Evolutionary conservation across 2,113 vertebrate species (phyloP).

Genomic region (Chionomys nivalis): DNA sequence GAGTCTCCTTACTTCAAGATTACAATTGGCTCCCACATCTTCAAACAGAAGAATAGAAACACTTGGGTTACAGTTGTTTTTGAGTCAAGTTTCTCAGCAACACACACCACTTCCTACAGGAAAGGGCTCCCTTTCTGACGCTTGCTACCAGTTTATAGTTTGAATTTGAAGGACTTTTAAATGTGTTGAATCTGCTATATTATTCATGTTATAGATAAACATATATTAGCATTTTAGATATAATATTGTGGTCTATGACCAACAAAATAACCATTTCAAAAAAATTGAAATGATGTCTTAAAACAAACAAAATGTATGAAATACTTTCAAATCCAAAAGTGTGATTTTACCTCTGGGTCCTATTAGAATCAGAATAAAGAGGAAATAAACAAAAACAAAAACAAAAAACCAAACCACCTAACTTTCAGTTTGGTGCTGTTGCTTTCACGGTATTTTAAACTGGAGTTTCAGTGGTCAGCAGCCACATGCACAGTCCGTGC

Average conservation of each 20-base stretch:
- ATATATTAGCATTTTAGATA: background rate
- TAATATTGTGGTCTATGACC: background rate
- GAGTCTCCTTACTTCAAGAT: conserved; percentile 77
- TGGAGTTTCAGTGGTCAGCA: background rate
- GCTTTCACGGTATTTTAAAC: background rate
- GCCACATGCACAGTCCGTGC: background rate
- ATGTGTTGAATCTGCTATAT: conserved; percentile 4
- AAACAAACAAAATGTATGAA: background rate
- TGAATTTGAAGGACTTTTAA: conserved; percentile 52
- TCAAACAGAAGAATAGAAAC: conserved; percentile 71
- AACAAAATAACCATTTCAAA: background rate
- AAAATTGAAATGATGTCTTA: conserved; percentile 8
- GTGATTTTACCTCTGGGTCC: background rate
- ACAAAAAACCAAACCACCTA: background rate
- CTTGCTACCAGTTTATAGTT: conserved; percentile 58
- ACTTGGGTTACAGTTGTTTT: background rate
- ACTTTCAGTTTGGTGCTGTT: background rate
- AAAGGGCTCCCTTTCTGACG: conserved; percentile 70
- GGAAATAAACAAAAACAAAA: background rate
- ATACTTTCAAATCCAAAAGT: conserved; percentile 36
- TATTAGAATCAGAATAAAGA: conserved; percentile 17
- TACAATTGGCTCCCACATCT: conserved; percentile 67
- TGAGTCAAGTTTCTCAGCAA: conserved; percentile 68
- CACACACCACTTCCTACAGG: conserved; percentile 64
- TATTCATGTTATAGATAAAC: too few species aligned